Percentiles rank a stretch among this genome's conserved stretches.
These are phyloP conservation scores for Cydia splendana DNA, from an alignment of 1,140 invertebrate genomes.

Conservation along the genomic window DNA sequence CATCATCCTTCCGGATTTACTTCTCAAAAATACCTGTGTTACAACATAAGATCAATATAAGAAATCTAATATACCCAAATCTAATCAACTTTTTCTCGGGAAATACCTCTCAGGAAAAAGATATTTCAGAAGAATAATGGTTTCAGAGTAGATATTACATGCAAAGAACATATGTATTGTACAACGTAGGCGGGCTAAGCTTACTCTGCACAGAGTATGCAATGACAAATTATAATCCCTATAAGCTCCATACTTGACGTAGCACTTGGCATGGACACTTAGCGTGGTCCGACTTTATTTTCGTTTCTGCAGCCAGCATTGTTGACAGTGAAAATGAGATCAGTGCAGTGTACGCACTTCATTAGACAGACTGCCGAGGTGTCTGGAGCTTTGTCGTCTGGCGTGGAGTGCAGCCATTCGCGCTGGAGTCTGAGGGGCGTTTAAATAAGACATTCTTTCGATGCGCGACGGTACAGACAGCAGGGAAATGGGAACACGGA, in stretches of 20 bases:
- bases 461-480: not conserved
- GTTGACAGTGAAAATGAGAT: not conserved
- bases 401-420: not conserved
- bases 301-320: not conserved
- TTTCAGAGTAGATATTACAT: too few species aligned
- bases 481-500: not conserved
- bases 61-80: too few species aligned
- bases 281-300: not conserved
- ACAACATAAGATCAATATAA: too few species aligned
- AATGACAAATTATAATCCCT: too few species aligned
- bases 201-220: too few species aligned
- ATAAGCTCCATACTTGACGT: too few species aligned
- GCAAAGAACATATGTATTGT: too few species aligned
- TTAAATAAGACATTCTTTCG: not conserved
- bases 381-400: slow-evolving; percentile 12
- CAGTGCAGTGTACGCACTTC: slow-evolving; percentile 1
- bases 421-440: not conserved
- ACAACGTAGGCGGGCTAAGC: too few species aligned
- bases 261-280: too few species aligned
- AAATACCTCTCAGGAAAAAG: too few species aligned
- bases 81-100: too few species aligned
- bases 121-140: too few species aligned
- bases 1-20: not conserved
- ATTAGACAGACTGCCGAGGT: not conserved
- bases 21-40: not conserved